Evolutionary conservation across 2,113 vertebrate species (phyloP).

Genomic region (Kryptolebias marmoratus): DNA sequence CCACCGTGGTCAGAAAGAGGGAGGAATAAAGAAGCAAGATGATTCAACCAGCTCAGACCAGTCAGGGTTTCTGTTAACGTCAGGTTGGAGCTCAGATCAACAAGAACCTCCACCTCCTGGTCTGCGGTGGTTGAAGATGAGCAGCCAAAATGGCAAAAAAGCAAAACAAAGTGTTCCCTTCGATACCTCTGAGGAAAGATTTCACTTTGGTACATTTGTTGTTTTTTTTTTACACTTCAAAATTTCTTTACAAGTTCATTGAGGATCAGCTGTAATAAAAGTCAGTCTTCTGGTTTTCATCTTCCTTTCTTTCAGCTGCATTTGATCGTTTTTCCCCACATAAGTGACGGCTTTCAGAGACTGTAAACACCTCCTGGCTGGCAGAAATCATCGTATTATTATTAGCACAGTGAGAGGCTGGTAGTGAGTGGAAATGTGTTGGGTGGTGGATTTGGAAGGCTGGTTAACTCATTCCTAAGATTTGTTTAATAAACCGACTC

Average conservation of each 20-base stretch:
- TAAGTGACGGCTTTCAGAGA: slow-evolving; percentile 5
- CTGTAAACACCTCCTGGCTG: slow-evolving; percentile 9
- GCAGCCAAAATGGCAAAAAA: slow-evolving; percentile 16
- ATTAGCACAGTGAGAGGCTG: background rate
- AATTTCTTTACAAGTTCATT: slow-evolving; percentile 10
- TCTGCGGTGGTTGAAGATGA: slow-evolving; percentile 34
- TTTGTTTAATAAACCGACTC: slow-evolving; percentile 54
- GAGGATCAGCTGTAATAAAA: background rate
- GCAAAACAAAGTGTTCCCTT: slow-evolving; percentile 33
- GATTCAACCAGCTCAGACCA: slow-evolving; percentile 32
- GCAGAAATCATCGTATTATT: background rate
- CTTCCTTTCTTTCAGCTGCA: background rate
- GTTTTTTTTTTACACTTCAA: slow-evolving; percentile 21
- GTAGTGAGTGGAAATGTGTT: background rate
- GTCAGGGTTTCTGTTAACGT: background rate
- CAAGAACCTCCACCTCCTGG: background rate
- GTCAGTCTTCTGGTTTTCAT: background rate
- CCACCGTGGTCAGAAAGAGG: slow-evolving; percentile 17
- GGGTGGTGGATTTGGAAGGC: background rate
- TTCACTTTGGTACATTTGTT: slow-evolving; percentile 58
- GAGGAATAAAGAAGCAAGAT: slow-evolving; percentile 7
- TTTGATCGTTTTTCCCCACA: slow-evolving; percentile 6
- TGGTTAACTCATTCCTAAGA: background rate
- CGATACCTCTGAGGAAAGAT: slow-evolving; percentile 13
- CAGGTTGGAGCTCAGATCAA: background rate